A percentile compares a stretch with the other conserved stretches of the same genome.
Evolutionary conservation across 1,140 invertebrate genomes (phyloP).

Genomic region (Idris sp.): DNA sequence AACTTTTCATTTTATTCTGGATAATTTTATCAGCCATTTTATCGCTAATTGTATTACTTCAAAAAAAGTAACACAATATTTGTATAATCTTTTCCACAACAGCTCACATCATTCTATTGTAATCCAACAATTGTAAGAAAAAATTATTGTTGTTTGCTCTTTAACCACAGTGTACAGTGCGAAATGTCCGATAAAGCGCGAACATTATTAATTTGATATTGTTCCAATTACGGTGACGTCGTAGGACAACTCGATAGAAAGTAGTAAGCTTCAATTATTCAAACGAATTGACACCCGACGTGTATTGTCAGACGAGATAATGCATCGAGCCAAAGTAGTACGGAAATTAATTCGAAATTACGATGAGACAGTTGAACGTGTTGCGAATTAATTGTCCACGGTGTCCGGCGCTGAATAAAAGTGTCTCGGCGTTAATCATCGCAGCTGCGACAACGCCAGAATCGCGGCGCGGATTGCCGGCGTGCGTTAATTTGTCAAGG

Average conservation of each 20-base stretch:
- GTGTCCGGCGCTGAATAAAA: conserved; percentile 50
- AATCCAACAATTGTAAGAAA: too few species aligned
- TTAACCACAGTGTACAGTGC: too few species aligned
- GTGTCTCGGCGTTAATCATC: conserved; percentile 60
- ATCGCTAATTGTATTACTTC: too few species aligned
- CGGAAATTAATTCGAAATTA: conserved; percentile 62
- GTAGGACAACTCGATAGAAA: conserved; percentile 18
- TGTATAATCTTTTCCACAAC: too few species aligned
- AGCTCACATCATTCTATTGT: too few species aligned
- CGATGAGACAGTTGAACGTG: conserved; percentile 57
- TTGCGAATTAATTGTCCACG: conserved; percentile 55
- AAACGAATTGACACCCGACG: conserved; percentile 46
- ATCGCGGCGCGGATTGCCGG: too few species aligned
- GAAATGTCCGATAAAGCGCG: conserved; percentile 6
- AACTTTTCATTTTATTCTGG: too few species aligned
- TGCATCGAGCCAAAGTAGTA: conserved; percentile 18
- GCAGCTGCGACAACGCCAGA: conserved; percentile 38
- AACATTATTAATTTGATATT: conserved; percentile 40
- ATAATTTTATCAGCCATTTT: too few species aligned
- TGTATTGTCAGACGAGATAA: conserved; percentile 36
- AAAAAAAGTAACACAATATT: too few species aligned
- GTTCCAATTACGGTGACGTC: conserved; percentile 12
- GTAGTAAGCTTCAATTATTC: conserved; percentile 49
- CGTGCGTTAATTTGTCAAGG: conserved; percentile 52
- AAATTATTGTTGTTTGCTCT: too few species aligned